Evolutionary conservation across 2,113 vertebrate genomes (phyloP).

Genomic region (Tylochromis polylepis): DNA sequence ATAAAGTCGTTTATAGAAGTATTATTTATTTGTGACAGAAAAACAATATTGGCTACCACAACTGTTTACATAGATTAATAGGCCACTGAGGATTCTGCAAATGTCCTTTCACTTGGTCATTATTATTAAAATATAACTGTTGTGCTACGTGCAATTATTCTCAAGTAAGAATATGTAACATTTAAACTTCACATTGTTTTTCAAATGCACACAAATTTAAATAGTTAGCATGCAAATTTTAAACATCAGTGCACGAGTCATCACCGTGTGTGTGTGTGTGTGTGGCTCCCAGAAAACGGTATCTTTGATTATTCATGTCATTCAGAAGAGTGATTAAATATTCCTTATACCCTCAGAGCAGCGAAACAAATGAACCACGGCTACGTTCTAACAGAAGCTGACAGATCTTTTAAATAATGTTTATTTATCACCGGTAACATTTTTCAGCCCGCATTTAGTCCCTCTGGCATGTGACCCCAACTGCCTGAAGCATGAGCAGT

Average conservation of each 20-base stretch:
- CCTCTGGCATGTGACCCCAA: slow-evolving; percentile 46
- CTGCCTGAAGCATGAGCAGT: slow-evolving; percentile 7
- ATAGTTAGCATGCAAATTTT: slow-evolving; percentile 64
- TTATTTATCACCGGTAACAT: slow-evolving; percentile 78
- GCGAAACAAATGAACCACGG: slow-evolving; percentile 74
- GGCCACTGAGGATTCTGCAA: not conserved
- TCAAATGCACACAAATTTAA: slow-evolving; percentile 23
- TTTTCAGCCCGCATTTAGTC: slow-evolving; percentile 39
- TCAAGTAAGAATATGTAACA: not conserved
- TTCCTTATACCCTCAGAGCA: slow-evolving; percentile 75
- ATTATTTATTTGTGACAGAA: not conserved
- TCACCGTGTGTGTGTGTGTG: slow-evolving; percentile 21
- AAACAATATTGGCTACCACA: not conserved
- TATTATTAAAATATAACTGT: not conserved
- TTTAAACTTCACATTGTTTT: slow-evolving; percentile 17
- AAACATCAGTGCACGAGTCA: slow-evolving; percentile 52
- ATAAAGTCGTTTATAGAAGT: not conserved
- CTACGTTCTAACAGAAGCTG: slow-evolving; percentile 72
- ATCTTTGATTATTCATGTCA: slow-evolving; percentile 80
- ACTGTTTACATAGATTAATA: not conserved
- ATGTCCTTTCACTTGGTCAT: not conserved
- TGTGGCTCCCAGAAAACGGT: slow-evolving; percentile 63
- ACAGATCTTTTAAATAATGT: slow-evolving; percentile 82
- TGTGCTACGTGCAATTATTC: not conserved
- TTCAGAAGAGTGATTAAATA: slow-evolving; percentile 80